Conservation (phyloP, 2,888 invertebrate genomes). For the Chloroclystis v-ata region DNA sequence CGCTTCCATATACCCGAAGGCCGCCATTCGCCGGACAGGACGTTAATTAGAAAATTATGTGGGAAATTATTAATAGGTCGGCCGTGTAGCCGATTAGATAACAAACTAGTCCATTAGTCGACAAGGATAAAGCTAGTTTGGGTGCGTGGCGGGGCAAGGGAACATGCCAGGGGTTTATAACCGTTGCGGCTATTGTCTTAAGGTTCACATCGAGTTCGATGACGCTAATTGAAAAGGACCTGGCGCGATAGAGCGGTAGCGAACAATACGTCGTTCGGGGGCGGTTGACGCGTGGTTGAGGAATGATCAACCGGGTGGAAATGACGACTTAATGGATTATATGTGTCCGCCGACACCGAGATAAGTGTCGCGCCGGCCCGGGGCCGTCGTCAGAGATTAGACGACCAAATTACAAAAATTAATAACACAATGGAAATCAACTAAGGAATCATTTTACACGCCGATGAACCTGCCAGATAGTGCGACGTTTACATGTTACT, state of each 20-base stretch:
- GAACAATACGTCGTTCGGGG: conserved; percentile 67
- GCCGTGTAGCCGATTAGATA: conserved; percentile 74
- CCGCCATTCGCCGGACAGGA: conserved; percentile 55
- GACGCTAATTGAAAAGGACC: conserved; percentile 49
- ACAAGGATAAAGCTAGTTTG: conserved; percentile 51
- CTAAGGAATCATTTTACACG: conserved; percentile 59
- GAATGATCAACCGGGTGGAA: conserved; percentile 75
- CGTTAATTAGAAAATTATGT: conserved; percentile 76
- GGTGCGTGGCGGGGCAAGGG: conserved; percentile 22
- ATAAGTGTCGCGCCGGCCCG: conserved; percentile 72
- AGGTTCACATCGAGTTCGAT: conserved; percentile 47
- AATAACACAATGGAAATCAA: conserved; percentile 71
- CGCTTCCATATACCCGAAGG: conserved; percentile 55
- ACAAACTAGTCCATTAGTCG: conserved; percentile 76
- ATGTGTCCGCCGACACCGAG: conserved; percentile 74
- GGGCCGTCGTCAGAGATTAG: conserved; percentile 70
- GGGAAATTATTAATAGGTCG: conserved; percentile 75
- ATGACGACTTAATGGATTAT: conserved; percentile 79
- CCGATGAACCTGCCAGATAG: conserved; percentile 52
- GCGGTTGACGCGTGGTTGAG: conserved; percentile 75
- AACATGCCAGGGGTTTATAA: conserved; percentile 36
- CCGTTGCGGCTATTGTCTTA: conserved; percentile 46
- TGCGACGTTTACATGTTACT: conserved; percentile 38
- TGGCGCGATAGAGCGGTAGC: conserved; percentile 69
- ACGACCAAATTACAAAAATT: conserved; percentile 71